Base-by-base conservation (phyloP, 1,140 invertebrate species). In the Drosophila serrata region DNA sequence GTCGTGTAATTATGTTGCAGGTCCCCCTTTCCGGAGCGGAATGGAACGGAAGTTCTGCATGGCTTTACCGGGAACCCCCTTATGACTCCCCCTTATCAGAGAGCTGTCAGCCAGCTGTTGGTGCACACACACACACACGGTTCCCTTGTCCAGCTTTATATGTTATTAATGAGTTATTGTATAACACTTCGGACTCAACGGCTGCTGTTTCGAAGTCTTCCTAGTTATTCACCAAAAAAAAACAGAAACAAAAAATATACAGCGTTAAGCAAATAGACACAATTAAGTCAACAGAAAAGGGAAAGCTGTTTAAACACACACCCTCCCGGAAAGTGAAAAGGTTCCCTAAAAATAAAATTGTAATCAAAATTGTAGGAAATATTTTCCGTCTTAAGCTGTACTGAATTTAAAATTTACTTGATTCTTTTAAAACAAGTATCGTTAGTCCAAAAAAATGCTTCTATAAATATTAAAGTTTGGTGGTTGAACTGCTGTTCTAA, bases 1-100 rank as follows among this genome's bases (percentile, higher is more conserved):
- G 76, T 60, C 80, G 49, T 72, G 84, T 87, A 88, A 87, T 87
- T 87, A 87, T 88, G 75, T 11, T 59, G 31, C 58, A 37, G 42
- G 53, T n/a, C 27, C 39, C 63, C 61, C 56, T 22, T 64, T 42
- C 64, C 59, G 35, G 27, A 22, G 39, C 17, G 24, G 17, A 15
- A 5, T 27, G 13, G 22, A 46, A 27, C 46, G 81, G 81, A 85
- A 85, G 68, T 77, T 67, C 48, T 77, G 55, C 74, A 76, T 77
- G 73, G 55, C 62, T 55, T 68, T 75, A 42, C 63, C 49, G 43
- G 59, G 46, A 9, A 40, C 37, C 46, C 31, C 42, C n/a, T 4
- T 19, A 4, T 15, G n/a, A n/a, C 4, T 27, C 40, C 40, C 45
- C 40, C 70, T 55, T 43, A 67, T 65, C 74, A 51, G 29, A 29